Base-by-base conservation (phyloP, 2,888 invertebrate species). In the Eupithecia pulchellata region DNA sequence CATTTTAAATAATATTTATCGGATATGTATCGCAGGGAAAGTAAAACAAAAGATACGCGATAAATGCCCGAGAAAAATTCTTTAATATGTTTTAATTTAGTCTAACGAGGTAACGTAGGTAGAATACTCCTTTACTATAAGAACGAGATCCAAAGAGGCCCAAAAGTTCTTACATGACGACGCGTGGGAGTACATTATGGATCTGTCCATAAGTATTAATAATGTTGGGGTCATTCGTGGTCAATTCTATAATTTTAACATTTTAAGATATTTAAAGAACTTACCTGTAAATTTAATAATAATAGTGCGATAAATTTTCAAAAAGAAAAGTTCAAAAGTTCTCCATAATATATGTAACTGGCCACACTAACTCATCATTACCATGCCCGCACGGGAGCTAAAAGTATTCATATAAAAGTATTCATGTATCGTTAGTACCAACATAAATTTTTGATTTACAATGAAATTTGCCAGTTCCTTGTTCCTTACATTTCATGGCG, bases 121-220 rank as follows among this genome's bases (percentile, higher is more conserved):
- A 8, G 20, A 9, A 42, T 42, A 47, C 52, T 52, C 52, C 25
- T 52, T 52, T 25, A 52, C 11, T 52, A 25, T 47, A 52, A 13
- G 25, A 25, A 52, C 47, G 8, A 11, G 20, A 9, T 57, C 29
- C 6, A 29, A 57, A 57, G 57, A 57, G 57, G 57, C 57, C 57
- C 27, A 27, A 29, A 57, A 25, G 30, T 34, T 61, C 42, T 36
- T 20, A 32, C 14, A 25, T 61, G 42, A 9, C 42, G 20, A 47
- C 2, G 61, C 61, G 61, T 61, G 32, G 61, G 61, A 61, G 61
- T 34, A 1, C 34, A 14, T 61, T 61, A 34, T 61, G 61, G 60
- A n/a, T 11, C 25, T 27, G 27, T 57, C 57, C 17, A 57, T 57
- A 29, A 57, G 29, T 29, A 57, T 29, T 29, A 29, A 29, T 57